These are phyloP conservation scores for Pseudorasbora parva DNA, from an alignment of 2,113 vertebrate species.

Conservation along the genomic window DNA sequence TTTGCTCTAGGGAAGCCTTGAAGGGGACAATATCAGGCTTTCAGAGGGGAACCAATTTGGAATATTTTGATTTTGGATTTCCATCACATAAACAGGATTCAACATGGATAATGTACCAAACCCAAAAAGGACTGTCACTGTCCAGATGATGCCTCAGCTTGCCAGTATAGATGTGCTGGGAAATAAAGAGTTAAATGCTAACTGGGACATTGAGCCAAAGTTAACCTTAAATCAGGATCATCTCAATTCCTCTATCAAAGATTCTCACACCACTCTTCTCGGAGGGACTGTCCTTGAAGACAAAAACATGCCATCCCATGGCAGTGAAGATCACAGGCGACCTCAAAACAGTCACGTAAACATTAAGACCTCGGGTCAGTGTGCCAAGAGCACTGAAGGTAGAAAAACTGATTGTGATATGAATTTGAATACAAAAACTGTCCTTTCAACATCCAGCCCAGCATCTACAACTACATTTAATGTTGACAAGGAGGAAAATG, in stretches of 20 bases:
- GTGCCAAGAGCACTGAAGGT: constrained; percentile 38
- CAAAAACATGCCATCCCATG: constrained; percentile 39
- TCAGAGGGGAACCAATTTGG: constrained; percentile 8
- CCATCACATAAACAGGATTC: constrained; percentile 57
- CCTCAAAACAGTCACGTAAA: constrained; percentile 52
- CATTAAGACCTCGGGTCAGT: constrained; percentile 50
- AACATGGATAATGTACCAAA: constrained; percentile 89
- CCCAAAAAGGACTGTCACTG: constrained; percentile 83
- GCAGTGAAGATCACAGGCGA: constrained; percentile 57
- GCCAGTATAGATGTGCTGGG: constrained; percentile 71
- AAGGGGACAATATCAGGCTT: constrained; percentile 37
- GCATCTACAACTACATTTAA: constrained; percentile 56
- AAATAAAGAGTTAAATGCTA: constrained; percentile 73
- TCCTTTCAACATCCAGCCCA: constrained; percentile 32
- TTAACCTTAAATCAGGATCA: constrained; percentile 71
- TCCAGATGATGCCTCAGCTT: constrained; percentile 78
- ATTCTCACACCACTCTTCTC: not conserved
- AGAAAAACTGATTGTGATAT: constrained; percentile 64
- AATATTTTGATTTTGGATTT: constrained; percentile 62
- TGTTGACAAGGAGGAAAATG: constrained; percentile 56
- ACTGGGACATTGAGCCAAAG: constrained; percentile 68
- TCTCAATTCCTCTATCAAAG: constrained; percentile 17
- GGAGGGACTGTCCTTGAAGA: constrained; percentile 38
- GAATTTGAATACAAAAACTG: constrained; percentile 65
- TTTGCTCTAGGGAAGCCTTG: constrained; percentile 36